phyloP scores from a whole-genome alignment of 2,888 invertebrate genomes.

The Cecidostiba fungosa region DNA sequence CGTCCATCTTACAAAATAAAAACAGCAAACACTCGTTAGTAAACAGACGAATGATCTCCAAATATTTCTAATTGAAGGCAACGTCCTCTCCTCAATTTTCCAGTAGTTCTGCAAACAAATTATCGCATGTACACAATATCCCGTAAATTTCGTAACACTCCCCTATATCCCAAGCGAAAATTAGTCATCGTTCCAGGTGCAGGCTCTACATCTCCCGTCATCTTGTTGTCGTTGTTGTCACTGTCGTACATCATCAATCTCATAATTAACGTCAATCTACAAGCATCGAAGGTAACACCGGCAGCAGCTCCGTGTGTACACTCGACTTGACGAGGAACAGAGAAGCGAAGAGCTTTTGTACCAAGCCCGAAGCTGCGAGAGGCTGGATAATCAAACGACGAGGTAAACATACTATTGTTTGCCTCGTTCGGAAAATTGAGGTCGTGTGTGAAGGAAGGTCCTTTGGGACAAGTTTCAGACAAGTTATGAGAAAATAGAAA shows the following conservation, averaged over 20 bases:
- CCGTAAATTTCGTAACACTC: not conserved
- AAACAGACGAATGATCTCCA: not conserved
- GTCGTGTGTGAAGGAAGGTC: not conserved
- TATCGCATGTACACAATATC: not conserved
- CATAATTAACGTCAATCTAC: conserved; percentile 26
- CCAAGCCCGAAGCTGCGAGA: not conserved
- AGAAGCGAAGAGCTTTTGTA: conserved; percentile 32
- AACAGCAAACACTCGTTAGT: too few species aligned
- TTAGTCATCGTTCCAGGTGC: not conserved
- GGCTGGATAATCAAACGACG: conserved; percentile 16
- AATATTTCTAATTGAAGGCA: not conserved
- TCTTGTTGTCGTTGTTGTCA: not conserved
- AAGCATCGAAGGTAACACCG: conserved; percentile 11
- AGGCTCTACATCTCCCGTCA: not conserved
- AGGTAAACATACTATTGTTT: conserved; percentile 26
- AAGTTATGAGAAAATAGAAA: too few species aligned
- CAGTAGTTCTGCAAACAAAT: not conserved
- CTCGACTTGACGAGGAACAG: not conserved
- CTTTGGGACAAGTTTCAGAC: not conserved
- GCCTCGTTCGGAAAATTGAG: not conserved
- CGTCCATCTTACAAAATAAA: too few species aligned
- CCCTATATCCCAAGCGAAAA: conserved; percentile 10
- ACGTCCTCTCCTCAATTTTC: not conserved
- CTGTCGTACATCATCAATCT: conserved; percentile 14
- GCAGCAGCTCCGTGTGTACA: conserved; percentile 10